These are phyloP conservation scores for Zenarchopterus dispar DNA, from an alignment of 2,797 vertebrate species.

Conservation along the genomic window DNA sequence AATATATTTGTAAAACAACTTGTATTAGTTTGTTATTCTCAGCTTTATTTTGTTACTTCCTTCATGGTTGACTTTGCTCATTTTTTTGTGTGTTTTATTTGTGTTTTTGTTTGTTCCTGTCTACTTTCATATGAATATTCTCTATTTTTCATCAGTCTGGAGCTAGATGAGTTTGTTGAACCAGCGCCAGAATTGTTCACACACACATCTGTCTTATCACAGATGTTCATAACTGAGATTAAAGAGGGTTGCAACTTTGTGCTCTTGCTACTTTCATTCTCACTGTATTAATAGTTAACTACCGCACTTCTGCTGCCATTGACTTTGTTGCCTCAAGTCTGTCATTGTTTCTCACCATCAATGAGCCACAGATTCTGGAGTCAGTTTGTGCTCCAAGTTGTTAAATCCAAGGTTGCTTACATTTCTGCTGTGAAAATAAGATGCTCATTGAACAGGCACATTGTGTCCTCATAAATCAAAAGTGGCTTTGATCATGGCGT, in stretches of 20 bases:
- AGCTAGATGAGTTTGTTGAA: constrained; percentile 14
- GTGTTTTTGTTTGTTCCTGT: constrained; percentile 2
- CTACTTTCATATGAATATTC: constrained; percentile 11
- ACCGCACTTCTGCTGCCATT: constrained; percentile 14
- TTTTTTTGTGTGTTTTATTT: background rate
- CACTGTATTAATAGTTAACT: constrained; percentile 21
- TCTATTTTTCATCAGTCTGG: constrained; percentile 12
- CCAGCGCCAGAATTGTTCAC: constrained; percentile 10
- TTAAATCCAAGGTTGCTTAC: constrained; percentile 2
- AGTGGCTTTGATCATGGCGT: background rate
- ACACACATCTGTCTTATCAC: constrained; percentile 28
- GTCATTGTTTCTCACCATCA: constrained; percentile 9
- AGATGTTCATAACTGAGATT: constrained; percentile 38
- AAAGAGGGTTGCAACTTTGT: constrained; percentile 21
- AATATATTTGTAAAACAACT: no score
- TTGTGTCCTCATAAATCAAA: constrained; percentile 1
- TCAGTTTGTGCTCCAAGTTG: constrained; percentile 6
- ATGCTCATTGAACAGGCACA: background rate
- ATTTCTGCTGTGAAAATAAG: background rate
- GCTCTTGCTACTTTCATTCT: constrained; percentile 4
- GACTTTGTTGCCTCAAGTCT: constrained; percentile 21
- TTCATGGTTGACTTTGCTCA: no score
- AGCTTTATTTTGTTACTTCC: no score
- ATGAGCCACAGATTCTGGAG: constrained; percentile 1
- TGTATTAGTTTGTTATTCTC: no score